Evolutionary conservation across 2,113 vertebrate genomes (phyloP), one percentile per base, ranked within the genome.

Genomic region (Setophaga kirtlandii): DNA sequence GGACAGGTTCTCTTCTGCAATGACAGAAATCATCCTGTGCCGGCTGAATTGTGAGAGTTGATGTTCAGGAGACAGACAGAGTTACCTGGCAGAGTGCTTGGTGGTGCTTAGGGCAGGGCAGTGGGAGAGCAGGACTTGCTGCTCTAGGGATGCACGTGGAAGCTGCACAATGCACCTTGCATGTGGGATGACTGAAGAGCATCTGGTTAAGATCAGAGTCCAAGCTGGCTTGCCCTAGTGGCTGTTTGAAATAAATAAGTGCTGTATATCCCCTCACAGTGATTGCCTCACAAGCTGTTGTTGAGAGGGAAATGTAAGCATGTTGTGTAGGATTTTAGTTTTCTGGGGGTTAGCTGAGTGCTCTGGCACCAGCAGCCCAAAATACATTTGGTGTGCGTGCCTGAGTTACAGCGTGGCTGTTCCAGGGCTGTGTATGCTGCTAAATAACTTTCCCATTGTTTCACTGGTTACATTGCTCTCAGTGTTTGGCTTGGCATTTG

Each of bases 381-480:
- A 96, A 89, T 70, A 75, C 78, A 94, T 97, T 93, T 90, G 86
- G 74, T 90, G 83, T 93, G 90, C 86, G 59, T 96, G 95, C 75
- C 62, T 93, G 56, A 79, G 90, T 92, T 90, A 88, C 74, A 91
- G 56, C 1, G 1, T 79, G 64, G 74, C 41, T 23, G 47, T 93
- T 95, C 92, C 94, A 91, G 53, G 46, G 67, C 59, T 74, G 63
- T 86, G 87, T 88, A 76, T 87, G 46, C 94, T 96, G 76, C 80
- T 96, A 94, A 96, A 96, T 91, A 96, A 83, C 89, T 92, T 94
- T 96, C 89, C 81, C 58, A 67, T 96, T 94, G 76, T 96, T 94
- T 93, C 92, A 90, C 41, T 92, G 84, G 70, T 92, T 94, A 89
- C 49, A 79, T 33, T 78, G 73, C 91, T 93, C 31, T 92, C 74